Conservation (phyloP, 1,140 invertebrate genomes). For the Metaphire vulgaris region DNA sequence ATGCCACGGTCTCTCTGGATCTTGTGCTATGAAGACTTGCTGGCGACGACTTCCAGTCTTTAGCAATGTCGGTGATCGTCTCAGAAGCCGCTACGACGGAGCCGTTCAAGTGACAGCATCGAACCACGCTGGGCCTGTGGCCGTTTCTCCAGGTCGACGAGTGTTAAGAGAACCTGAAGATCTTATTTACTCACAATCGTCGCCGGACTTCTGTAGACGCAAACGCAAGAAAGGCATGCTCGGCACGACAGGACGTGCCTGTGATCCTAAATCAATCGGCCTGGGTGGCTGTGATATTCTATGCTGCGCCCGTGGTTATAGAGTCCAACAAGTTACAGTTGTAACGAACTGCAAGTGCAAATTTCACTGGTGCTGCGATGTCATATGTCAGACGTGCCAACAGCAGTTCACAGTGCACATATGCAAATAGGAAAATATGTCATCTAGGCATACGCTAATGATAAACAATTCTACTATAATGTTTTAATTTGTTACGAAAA, state of each 20-base stretch:
- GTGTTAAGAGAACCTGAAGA: constrained; percentile 73
- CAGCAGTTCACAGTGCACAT: constrained; percentile 35
- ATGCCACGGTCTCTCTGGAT: constrained; percentile 91
- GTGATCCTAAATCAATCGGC: constrained; percentile 48
- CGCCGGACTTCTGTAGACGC: constrained; percentile 78
- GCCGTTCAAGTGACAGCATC: constrained; percentile 64
- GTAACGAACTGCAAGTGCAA: constrained; percentile 43
- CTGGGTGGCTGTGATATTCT: constrained; percentile 53
- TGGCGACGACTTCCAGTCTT: constrained; percentile 84
- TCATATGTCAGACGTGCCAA: constrained; percentile 41
- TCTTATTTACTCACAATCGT: constrained; percentile 77
- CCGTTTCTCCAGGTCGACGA: constrained; percentile 51
- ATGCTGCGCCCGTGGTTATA: constrained; percentile 50
- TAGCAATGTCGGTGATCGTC: constrained; percentile 68
- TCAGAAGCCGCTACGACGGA: constrained; percentile 72
- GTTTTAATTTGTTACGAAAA: too few species aligned
- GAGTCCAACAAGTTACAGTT: constrained; percentile 33
- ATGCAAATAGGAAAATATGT: too few species aligned
- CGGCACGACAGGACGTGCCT: constrained; percentile 44
- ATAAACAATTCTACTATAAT: too few species aligned
- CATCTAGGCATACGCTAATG: too few species aligned
- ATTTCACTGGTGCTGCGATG: constrained; percentile 46
- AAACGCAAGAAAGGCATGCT: constrained; percentile 38
- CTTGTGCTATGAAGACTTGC: constrained; percentile 87
- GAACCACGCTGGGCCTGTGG: constrained; percentile 40